Conservation (phyloP, 2,888 invertebrate genomes). For the Palloptera scutellata region DNA sequence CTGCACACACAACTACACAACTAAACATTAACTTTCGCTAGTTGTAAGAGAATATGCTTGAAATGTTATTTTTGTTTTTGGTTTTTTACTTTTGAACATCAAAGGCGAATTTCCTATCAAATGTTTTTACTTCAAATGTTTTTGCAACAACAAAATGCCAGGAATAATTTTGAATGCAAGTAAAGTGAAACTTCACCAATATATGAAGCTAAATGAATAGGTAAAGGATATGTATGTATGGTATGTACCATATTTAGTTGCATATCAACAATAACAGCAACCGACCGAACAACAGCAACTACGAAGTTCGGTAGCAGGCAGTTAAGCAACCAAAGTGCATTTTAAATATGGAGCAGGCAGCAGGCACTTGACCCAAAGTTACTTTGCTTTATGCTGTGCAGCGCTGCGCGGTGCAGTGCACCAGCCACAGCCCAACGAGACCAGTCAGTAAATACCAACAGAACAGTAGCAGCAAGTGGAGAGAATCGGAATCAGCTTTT, state of each 20-base stretch:
- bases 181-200: neutral
- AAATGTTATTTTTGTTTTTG: no score
- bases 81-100: no score
- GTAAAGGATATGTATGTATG: no score
- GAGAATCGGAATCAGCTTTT: slow-evolving; percentile 27
- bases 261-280: neutral
- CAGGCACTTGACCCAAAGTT: slow-evolving; percentile 38
- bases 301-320: no score
- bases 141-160: no score
- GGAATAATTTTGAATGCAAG: neutral
- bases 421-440: slow-evolving; percentile 9
- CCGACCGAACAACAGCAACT: neutral
- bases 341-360: slow-evolving; percentile 32
- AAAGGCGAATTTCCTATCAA: no score
- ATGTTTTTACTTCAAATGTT: no score
- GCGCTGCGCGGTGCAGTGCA: no score
- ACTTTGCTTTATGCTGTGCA: slow-evolving; percentile 2
- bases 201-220: neutral
- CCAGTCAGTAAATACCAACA: slow-evolving; percentile 4
- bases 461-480: neutral
- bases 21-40: no score
- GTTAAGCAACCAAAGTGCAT: slow-evolving; percentile 26
- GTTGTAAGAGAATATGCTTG: no score
- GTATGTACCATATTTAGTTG: no score
- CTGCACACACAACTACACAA: no score